These are phyloP conservation scores for Ginglymostoma cirratum DNA, from an alignment of 2,113 vertebrate species.

Conservation along the genomic window DNA sequence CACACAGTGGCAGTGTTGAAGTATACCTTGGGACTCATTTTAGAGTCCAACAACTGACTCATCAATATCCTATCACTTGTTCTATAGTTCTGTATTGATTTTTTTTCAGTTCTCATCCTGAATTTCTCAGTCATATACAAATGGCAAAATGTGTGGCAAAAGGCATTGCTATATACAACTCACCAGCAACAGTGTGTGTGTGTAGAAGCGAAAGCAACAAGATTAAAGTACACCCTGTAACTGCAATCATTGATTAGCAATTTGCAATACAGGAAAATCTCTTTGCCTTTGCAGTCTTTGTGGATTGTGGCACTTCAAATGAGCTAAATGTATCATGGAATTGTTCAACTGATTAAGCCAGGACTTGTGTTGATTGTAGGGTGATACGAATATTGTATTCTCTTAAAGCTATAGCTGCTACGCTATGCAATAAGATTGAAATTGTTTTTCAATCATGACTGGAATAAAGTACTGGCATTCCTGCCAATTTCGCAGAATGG, in stretches of 20 bases:
- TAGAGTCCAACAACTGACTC: conserved; percentile 36
- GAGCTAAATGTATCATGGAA: background rate
- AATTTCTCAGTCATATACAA: conserved; percentile 46
- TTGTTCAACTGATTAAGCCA: conserved; percentile 22
- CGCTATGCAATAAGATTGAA: background rate
- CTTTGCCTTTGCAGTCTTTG: background rate
- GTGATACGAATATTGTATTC: background rate
- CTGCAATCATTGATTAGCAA: conserved; percentile 51
- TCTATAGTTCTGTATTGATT: conserved; percentile 59
- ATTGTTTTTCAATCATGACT: conserved; percentile 20
- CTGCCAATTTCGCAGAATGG: background rate
- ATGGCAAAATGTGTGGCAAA: conserved; percentile 46
- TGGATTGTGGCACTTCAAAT: background rate
- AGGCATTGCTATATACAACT: conserved; percentile 53
- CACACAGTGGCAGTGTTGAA: conserved; percentile 42
- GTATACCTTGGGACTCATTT: conserved; percentile 47
- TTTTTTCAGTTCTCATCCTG: conserved; percentile 39
- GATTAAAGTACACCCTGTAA: conserved; percentile 45
- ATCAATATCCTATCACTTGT: conserved; percentile 65
- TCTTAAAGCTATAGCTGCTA: background rate
- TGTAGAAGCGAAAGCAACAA: conserved; percentile 34
- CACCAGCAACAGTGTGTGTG: conserved; percentile 42
- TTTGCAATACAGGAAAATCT: background rate
- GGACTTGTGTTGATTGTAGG: background rate
- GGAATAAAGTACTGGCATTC: background rate